Evolutionary conservation across 1,140 invertebrate species (phyloP).

Genomic region (Drosophila subpulchrella): DNA sequence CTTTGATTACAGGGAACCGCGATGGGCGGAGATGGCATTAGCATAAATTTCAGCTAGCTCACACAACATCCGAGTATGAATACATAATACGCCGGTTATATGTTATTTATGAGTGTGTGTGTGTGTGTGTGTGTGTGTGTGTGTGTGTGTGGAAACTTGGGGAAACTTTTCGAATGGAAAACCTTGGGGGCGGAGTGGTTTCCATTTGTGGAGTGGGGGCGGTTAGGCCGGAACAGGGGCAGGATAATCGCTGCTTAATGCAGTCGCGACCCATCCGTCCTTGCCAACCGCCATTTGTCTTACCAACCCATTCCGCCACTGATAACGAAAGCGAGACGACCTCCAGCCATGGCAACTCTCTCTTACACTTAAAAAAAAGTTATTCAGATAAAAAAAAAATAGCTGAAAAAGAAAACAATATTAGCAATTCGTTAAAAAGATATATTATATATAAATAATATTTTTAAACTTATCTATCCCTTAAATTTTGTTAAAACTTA

Average conservation of each 20-base stretch:
- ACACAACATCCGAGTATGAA: constrained; percentile 69
- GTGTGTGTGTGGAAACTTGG: constrained; percentile 50
- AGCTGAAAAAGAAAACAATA: too few species aligned
- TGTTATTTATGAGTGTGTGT: constrained; percentile 42
- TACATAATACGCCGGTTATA: constrained; percentile 61
- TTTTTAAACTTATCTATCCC: too few species aligned
- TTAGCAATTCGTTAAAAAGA: too few species aligned
- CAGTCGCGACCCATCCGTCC: constrained; percentile 63
- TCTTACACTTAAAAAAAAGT: not conserved
- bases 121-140: constrained; percentile 30
- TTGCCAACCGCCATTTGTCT: constrained; percentile 54
- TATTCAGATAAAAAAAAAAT: not conserved
- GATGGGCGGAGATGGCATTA: constrained; percentile 35
- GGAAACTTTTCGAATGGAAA: constrained; percentile 33
- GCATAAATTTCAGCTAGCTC: constrained; percentile 71
- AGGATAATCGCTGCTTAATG: constrained; percentile 80
- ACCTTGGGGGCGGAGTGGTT: too few species aligned
- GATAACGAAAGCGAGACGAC: constrained; percentile 46
- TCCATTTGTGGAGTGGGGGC: not conserved
- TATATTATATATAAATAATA: too few species aligned
- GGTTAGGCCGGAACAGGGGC: constrained; percentile 39
- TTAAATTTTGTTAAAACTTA: too few species aligned
- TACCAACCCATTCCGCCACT: constrained; percentile 40
- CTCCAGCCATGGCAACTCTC: not conserved
- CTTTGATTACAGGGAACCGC: constrained; percentile 46